phyloP scores from a whole-genome alignment of 2,113 vertebrate species.

The Chlorocebus sabaeus region DNA sequence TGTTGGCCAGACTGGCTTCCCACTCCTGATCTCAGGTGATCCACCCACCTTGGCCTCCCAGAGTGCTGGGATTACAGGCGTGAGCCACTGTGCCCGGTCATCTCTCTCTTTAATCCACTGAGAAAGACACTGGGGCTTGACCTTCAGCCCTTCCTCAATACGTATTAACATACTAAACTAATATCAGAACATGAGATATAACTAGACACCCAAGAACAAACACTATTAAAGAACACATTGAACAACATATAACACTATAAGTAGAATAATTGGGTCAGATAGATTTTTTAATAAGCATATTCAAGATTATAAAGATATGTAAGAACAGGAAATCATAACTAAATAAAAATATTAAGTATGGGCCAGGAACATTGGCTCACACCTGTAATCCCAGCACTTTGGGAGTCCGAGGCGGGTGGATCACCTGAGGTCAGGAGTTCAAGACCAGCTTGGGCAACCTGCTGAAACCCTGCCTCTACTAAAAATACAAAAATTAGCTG shows the following conservation, averaged over 20 bases:
- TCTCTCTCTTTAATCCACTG: not conserved
- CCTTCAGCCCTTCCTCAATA: not conserved
- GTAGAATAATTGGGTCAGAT: too few relatives aligned
- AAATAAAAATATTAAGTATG: too few relatives aligned
- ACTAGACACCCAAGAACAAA: not conserved
- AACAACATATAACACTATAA: too few relatives aligned
- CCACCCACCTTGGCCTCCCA: too few relatives aligned
- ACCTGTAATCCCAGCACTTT: not conserved
- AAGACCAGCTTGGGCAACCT: not conserved
- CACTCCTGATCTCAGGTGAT: too few relatives aligned
- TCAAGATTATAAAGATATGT: too few relatives aligned
- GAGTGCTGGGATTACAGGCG: too few relatives aligned
- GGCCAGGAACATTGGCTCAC: not conserved
- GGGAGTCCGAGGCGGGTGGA: not conserved
- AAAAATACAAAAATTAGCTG: not conserved
- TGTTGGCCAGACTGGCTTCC: too few relatives aligned
- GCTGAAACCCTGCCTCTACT: not conserved
- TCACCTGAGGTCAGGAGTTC: not conserved
- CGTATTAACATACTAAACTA: not conserved
- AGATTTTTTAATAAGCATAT: too few relatives aligned
- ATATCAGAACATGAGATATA: not conserved
- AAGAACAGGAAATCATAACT: too few relatives aligned
- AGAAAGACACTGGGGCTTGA: not conserved
- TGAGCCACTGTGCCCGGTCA: too few relatives aligned
- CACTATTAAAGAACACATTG: not conserved